A percentile compares a stretch with the other conserved stretches of the same genome.
These are phyloP conservation scores for Aythya fuligula DNA, from an alignment of 2,797 vertebrate genomes.

Conservation along the genomic window DNA sequence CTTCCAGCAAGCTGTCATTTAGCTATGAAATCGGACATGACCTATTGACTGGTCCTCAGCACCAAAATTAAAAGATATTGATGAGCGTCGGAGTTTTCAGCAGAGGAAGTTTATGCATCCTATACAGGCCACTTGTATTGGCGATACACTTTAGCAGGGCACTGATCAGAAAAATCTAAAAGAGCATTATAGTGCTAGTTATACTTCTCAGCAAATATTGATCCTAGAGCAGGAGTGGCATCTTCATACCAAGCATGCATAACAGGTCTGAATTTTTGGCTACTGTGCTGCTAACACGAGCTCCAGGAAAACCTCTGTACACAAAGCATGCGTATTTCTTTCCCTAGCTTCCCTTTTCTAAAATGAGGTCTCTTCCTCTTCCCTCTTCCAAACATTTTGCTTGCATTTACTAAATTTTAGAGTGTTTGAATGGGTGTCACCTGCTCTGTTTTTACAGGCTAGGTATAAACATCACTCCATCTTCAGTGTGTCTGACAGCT, in stretches of 20 bases:
- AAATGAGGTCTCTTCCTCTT: not conserved
- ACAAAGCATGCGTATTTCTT: not conserved
- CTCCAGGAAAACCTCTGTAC: not conserved
- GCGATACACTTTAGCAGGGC: not conserved
- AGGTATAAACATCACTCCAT: accelerated
- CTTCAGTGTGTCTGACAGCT: not conserved
- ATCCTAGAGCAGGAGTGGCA: not conserved
- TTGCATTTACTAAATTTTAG: not conserved
- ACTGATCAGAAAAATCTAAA: not conserved
- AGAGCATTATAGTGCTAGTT: not conserved
- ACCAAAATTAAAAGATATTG: conserved; percentile 61
- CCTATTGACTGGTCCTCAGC: conserved; percentile 79
- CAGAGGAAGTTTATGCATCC: not conserved
- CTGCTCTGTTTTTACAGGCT: not conserved
- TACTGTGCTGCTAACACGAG: not conserved
- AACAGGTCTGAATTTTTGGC: not conserved
- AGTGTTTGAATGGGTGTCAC: not conserved
- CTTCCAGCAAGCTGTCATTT: conserved; percentile 68
- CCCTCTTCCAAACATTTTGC: not conserved
- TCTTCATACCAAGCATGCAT: not conserved
- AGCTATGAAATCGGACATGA: conserved; percentile 85
- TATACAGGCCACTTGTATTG: not conserved
- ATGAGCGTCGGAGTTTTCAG: conserved; percentile 22
- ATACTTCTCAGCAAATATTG: not conserved
- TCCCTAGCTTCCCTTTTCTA: not conserved